phyloP scores from a whole-genome alignment of 2,797 vertebrate species.

The Scolopax rusticola region DNA sequence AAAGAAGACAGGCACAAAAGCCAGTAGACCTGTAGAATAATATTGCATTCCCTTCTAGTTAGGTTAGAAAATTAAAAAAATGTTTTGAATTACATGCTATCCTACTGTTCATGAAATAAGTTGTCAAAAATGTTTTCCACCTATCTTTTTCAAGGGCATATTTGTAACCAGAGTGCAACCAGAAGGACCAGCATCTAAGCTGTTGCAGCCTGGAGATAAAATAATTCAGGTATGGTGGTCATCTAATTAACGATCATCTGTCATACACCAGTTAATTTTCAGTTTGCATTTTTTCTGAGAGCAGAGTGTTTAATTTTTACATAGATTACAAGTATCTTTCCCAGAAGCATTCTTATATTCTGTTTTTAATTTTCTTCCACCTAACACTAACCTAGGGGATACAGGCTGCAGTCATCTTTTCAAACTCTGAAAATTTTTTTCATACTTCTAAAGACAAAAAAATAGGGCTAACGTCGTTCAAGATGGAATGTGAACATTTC shows the following conservation, averaged over 20 bases:
- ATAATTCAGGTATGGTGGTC: constrained; percentile 90
- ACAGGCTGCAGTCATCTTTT: background rate
- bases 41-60: background rate
- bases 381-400: background rate
- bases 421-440: background rate
- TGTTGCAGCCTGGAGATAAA: constrained; percentile 96
- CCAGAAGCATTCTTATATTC: background rate
- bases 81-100: background rate
- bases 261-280: background rate
- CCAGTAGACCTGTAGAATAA: background rate
- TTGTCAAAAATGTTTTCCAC: background rate
- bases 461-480: background rate
- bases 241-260: background rate
- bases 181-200: constrained; percentile 94
- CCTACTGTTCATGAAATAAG: background rate
- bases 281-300: background rate
- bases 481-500: background rate
- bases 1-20: background rate
- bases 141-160: constrained; percentile 86
- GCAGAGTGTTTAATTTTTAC: background rate
- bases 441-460: background rate
- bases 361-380: background rate
- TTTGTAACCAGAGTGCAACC: constrained; percentile 98
- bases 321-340: background rate
- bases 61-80: background rate